Evolutionary conservation across 1,140 invertebrate genomes (phyloP), one percentile per base, ranked within the genome.

Genomic region (Triops longicaudatus): DNA sequence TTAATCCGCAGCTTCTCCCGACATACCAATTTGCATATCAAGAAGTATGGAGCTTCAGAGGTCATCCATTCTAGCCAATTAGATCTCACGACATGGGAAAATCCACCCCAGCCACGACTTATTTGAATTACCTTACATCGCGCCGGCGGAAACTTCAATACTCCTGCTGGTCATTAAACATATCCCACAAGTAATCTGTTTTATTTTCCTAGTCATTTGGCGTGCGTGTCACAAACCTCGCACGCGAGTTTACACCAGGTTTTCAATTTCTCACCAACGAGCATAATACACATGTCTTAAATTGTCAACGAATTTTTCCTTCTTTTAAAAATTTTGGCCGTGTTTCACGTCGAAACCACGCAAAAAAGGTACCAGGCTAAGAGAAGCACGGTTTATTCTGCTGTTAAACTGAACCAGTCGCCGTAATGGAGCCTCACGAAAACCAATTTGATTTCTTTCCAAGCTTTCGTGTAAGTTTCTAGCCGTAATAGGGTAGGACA

Each of bases 1-100:
- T 44, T 75, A 43, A 75, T 75, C 74, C 37, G 44, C 37, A 75
- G 74, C 74, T 75, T 75, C 74, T 43, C 26, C 17, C 74, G 41
- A 28, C 50, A 63, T 22, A 63, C 50, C 22, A 17, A 17, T 63
- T 63, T 63, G 50, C 50, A 63, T 63, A 63, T 63, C 17, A 63
- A 63, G 22, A 63, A 63, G 50, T 63, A 63, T 14, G 50, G 50
- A 63, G 50, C 50, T n/a, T 22, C 50, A 9, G 50, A 22, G 3
- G 50, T 63, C 50, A 63, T 63, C 2, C 50, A 63, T 63, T 63
- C 50, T 17, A 63, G 50, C 22, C 50, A 63, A 17, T 63, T 63
- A 63, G 22, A 63, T 14, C 50, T 63, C 22, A 63, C 50, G 10
- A 63, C 50, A 12, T 63, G 50, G 50, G 50, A 63, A n/a, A 63